Base-by-base conservation (phyloP, 2,113 vertebrate species). In the Coturnix japonica region DNA sequence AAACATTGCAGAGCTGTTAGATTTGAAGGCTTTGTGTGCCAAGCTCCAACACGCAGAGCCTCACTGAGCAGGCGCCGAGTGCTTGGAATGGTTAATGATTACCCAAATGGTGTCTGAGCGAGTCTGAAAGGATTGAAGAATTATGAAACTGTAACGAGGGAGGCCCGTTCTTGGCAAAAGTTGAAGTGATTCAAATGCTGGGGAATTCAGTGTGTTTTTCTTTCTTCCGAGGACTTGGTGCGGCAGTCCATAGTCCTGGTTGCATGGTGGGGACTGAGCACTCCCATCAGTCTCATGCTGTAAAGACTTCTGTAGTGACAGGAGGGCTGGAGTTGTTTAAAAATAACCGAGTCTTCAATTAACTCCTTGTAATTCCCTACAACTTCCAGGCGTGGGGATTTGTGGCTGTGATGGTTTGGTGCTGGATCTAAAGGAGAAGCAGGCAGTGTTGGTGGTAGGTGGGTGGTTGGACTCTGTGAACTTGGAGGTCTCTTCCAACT, bases 71-170 rank as follows among this genome's bases (percentile, higher is more conserved):
- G 80, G 51, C 60, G 6, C 83, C 2, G 75, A 82, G 86, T 2
- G 0, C 90, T 83, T 75, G 89, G 89, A 92, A 85, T 4, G 2
- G 95, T 96, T 96, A 93, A 94, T 96, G 54, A 95, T 96, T 95
- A 81, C 94, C 95, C 94, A 57, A 89, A 91, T 0, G 90, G 92
- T 85, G 93, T 85, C 95, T 82, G 93, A 90, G 91, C 21, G 13
- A 75, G 93, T 22, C 91, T 91, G 85, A 28, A 85, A 89, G 92
- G 74, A 7, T 1, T 37, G 89, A 49, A 22, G 90, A 87, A 71
- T 94, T 94, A 89, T 91, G 94, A 94, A 96, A 95, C 87, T 82
- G 23, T 23, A 89, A 87, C 1, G 11, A 95, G 78, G 93, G 93
- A 96, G 92, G 92, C 94, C 87, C 28, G 0, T 72, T 96, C 95